A percentile compares a stretch with the other conserved stretches of the same genome.
phyloP scores from a whole-genome alignment of 2,888 invertebrate species.

The Archips xylosteana region DNA sequence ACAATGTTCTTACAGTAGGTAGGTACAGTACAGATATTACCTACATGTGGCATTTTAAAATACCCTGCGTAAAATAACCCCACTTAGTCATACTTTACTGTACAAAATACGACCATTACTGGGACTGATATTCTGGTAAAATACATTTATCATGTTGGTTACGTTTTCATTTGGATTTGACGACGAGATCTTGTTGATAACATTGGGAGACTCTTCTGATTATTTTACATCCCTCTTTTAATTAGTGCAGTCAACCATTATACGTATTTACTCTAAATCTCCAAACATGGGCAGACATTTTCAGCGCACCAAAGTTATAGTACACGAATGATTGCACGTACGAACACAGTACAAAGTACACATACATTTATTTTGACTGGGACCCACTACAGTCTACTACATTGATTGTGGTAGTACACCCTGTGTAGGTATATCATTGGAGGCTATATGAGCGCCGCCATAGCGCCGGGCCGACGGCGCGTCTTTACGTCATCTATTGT shows the following conservation, averaged over 20 bases:
- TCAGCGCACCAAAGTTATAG: no score
- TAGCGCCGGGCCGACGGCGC: slow-evolving; percentile 57
- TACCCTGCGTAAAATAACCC: background rate
- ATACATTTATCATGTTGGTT: background rate
- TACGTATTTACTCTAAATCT: no score
- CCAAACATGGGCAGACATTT: no score
- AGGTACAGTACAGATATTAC: background rate
- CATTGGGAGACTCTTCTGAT: no score
- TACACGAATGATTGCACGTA: no score
- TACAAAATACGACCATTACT: background rate
- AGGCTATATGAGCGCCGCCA: slow-evolving; percentile 56
- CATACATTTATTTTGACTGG: background rate
- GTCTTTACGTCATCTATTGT: slow-evolving; percentile 65
- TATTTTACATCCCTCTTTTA: no score
- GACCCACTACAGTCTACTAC: background rate
- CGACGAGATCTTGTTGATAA: no score
- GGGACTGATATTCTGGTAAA: background rate
- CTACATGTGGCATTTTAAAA: background rate
- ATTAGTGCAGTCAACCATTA: no score
- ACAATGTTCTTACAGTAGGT: background rate
- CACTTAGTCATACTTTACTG: background rate
- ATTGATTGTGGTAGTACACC: background rate
- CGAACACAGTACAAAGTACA: no score
- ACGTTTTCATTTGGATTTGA: no score
- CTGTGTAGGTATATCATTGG: slow-evolving; percentile 2